Base-by-base conservation (phyloP, 2,113 vertebrate species). In the Lontra canadensis region DNA sequence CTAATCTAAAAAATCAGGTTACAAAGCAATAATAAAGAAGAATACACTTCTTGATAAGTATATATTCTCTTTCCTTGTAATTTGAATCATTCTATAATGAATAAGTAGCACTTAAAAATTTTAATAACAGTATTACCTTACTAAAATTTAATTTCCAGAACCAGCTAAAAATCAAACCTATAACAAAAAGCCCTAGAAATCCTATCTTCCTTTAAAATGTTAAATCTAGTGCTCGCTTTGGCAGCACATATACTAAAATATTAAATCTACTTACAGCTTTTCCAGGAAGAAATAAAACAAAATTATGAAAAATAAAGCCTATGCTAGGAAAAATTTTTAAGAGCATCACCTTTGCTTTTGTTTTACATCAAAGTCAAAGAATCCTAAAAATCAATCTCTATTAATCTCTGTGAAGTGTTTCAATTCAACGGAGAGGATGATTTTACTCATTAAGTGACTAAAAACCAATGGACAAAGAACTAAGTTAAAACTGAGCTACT, bases 221-320 rank as follows among this genome's bases (percentile, higher is more conserved):
- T 55, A 55, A 55, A 55, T 55, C 52, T 55, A 55, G 52, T 18
- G 52, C 52, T 55, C 52, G 52, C 52, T 55, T 55, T 55, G 52
- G 52, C 1, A 55, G 52, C 52, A 55, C 52, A 55, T 55, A 55
- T 55, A 55, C 17, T 55, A 57, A 59, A 57, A 52, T 57, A 15
- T 88, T 93, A 96, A 59, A 57, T 76, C 49, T 85, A 87, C 2
- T 8, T 71, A 61, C 31, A 89, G 61, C 59, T 88, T 88, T 88
- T 85, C 26, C 26, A 78, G 15, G 17, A 93, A 71, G 13, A 86
- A 65, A 89, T n/a, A 81, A 92, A 81, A 92, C 20, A 57, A 90
- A 96, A 80, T 39, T 93, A 31, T 76, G 76, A 96, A 97, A 95
- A 94, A 79, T 29, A 67, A 91, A 93, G 9, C n/a, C n/a, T n/a